A percentile compares a stretch with the other conserved stretches of the same genome.
Evolutionary conservation across 2,888 invertebrate species (phyloP).

Genomic region (Xestia rhomboidea): DNA sequence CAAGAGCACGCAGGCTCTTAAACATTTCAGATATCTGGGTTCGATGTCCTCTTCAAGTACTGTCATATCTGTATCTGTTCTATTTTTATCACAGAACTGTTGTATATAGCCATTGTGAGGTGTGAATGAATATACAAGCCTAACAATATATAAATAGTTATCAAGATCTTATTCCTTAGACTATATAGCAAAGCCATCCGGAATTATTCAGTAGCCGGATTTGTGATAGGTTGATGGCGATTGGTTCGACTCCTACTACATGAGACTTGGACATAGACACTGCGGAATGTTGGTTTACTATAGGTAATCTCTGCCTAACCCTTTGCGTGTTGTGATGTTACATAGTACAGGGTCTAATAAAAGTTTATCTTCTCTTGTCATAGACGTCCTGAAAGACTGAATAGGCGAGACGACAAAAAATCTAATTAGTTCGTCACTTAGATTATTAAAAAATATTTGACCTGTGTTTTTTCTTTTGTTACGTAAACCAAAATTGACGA

Average conservation of each 20-base stretch:
- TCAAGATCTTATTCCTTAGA: background rate
- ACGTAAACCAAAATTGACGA: too few relatives aligned
- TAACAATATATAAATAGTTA: background rate
- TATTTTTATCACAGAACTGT: background rate
- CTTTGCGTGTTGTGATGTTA: background rate
- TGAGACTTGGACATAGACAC: too few relatives aligned
- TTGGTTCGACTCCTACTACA: background rate
- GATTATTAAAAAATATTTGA: too few relatives aligned
- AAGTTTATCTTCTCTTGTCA: background rate
- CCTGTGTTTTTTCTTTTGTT: too few relatives aligned
- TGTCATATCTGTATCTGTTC: background rate
- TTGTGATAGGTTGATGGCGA: background rate
- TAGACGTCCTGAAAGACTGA: background rate
- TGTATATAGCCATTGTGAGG: too few relatives aligned
- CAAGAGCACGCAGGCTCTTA: background rate
- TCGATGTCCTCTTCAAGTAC: background rate
- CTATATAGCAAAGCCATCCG: background rate
- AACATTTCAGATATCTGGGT: background rate
- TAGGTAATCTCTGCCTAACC: background rate
- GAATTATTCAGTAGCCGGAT: background rate
- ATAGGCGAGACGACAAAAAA: too few relatives aligned
- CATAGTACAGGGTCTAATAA: slow-evolving; percentile 1
- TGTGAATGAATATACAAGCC: background rate
- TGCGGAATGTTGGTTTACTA: background rate
- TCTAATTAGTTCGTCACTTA: too few relatives aligned